phyloP scores from a whole-genome alignment of 2,888 invertebrate genomes.

The Pollenia angustigena region DNA sequence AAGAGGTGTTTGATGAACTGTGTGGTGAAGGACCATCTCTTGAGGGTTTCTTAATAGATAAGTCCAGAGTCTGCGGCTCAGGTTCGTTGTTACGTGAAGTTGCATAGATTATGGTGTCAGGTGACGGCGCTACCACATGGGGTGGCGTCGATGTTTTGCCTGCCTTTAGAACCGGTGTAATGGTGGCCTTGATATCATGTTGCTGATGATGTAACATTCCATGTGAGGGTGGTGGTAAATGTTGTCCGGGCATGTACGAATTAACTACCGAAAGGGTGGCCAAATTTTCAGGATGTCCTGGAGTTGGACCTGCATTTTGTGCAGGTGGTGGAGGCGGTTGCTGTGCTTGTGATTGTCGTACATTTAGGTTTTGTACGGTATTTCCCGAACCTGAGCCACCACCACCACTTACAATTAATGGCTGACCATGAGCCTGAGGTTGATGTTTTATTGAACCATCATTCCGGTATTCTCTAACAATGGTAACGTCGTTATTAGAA shows the following conservation, averaged over 20 bases:
- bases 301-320: conserved; percentile 62
- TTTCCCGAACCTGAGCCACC: conserved; percentile 41
- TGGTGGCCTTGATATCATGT: conserved; percentile 87
- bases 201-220: conserved; percentile 78
- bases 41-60: conserved; percentile 90
- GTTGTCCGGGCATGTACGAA: conserved; percentile 82
- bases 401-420: conserved; percentile 74
- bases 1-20: conserved; percentile 78
- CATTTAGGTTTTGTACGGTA: conserved; percentile 68
- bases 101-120: conserved; percentile 82
- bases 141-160: conserved; percentile 80
- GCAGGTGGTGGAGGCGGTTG: conserved; percentile 49
- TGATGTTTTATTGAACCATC: conserved; percentile 80
- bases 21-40: conserved; percentile 84
- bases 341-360: conserved; percentile 71
- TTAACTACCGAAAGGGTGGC: conserved; percentile 90
- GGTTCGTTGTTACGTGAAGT: conserved; percentile 85
- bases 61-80: conserved; percentile 89
- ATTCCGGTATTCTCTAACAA: conserved; percentile 84
- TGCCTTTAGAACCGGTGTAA: conserved; percentile 86
- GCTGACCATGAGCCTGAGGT: conserved; percentile 77
- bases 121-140: conserved; percentile 80
- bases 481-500: conserved; percentile 82
- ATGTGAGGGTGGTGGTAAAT: conserved; percentile 76
- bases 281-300: conserved; percentile 84